Conservation (phyloP, 2,888 invertebrate genomes). For the Harpalus rubripes region DNA sequence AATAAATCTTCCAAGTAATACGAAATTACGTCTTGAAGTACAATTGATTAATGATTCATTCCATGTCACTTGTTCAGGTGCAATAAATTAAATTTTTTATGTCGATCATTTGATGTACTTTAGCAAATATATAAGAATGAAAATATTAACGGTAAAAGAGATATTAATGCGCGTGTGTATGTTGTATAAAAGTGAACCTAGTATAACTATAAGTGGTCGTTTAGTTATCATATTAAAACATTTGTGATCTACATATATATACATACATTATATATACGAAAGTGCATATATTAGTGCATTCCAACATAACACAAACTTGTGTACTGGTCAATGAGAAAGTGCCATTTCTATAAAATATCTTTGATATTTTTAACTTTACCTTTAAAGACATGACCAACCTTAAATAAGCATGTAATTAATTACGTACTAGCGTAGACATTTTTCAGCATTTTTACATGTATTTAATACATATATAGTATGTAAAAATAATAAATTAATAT, state of each 20-base stretch:
- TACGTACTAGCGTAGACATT: constrained; percentile 60
- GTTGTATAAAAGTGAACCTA: constrained; percentile 55
- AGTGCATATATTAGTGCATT: constrained; percentile 55
- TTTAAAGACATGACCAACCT: constrained; percentile 63
- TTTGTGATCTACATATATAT: constrained; percentile 53
- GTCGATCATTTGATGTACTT: constrained; percentile 52
- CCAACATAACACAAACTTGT: constrained; percentile 61
- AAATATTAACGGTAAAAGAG: constrained; percentile 42
- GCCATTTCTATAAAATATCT: constrained; percentile 65
- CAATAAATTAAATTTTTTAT: constrained; percentile 56
- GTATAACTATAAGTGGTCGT: constrained; percentile 48
- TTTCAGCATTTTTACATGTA: constrained; percentile 62
- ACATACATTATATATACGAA: constrained; percentile 34
- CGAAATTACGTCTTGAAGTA: constrained; percentile 32
- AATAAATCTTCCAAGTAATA: constrained; percentile 45
- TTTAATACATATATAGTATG: constrained; percentile 53
- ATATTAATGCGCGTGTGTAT: constrained; percentile 51
- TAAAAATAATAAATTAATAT: constrained; percentile 54
- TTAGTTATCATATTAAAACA: constrained; percentile 52
- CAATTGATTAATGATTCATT: constrained; percentile 54
- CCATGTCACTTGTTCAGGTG: constrained; percentile 62
- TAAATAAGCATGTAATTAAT: constrained; percentile 60
- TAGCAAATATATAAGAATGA: constrained; percentile 54
- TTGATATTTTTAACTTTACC: constrained; percentile 62
- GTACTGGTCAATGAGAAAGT: constrained; percentile 64